A percentile compares a stretch with the other conserved stretches of the same genome.
Conservation (phyloP, 2,888 invertebrate species). For the Leptopterna dolabrata region DNA sequence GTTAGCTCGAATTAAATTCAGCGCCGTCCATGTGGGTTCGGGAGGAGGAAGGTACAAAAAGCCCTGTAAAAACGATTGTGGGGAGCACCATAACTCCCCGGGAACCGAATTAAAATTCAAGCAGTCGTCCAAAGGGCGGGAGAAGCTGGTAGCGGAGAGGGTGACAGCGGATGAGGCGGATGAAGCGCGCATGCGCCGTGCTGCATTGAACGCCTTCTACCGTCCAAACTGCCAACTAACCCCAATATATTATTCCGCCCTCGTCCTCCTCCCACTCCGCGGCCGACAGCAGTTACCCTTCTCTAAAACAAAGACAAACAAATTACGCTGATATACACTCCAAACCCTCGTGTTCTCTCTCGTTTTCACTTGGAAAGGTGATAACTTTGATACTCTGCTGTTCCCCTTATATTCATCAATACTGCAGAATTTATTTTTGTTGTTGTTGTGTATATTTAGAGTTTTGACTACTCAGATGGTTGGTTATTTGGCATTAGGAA, state of each 20-base stretch:
- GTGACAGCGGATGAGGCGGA: background rate
- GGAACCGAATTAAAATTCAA: constrained; percentile 52
- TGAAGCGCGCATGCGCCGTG: constrained; percentile 34
- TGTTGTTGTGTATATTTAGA: no score
- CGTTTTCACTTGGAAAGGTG: background rate
- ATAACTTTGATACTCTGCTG: background rate
- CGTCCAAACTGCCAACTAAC: constrained; percentile 50
- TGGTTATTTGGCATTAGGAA: no score
- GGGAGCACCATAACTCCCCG: constrained; percentile 29
- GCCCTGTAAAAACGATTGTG: constrained; percentile 25
- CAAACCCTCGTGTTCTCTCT: background rate
- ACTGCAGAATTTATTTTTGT: no score
- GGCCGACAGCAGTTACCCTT: constrained; percentile 2
- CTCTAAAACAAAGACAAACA: constrained; percentile 41
- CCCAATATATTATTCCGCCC: constrained; percentile 70
- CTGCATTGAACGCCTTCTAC: constrained; percentile 42
- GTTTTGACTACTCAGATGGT: no score
- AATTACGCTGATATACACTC: constrained; percentile 35
- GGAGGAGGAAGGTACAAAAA: background rate
- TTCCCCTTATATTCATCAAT: background rate
- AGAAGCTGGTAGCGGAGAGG: background rate
- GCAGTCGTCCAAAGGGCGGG: constrained; percentile 44
- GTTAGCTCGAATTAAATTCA: background rate
- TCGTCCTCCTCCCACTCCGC: constrained; percentile 79
- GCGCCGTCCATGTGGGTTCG: background rate